Evolutionary conservation across 1,140 invertebrate species (phyloP).

Genomic region (Mya arenaria): DNA sequence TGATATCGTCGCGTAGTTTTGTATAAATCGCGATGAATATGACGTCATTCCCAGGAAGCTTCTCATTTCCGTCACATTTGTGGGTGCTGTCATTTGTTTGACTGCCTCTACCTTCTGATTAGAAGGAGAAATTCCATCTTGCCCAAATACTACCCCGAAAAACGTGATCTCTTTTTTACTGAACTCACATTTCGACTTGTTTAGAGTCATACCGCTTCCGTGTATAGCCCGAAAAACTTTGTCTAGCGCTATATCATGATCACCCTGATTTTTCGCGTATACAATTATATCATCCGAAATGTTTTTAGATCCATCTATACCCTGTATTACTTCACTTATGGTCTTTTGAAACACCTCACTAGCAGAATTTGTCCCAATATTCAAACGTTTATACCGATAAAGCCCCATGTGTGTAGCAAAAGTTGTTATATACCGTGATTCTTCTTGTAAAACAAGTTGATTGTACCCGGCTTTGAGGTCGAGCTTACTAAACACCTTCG

Average conservation of each 20-base stretch:
- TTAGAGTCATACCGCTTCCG: not conserved
- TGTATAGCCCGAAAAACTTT: not conserved
- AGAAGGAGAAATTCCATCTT: conserved; percentile 30
- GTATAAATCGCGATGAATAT: conserved; percentile 52
- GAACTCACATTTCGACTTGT: conserved; percentile 17
- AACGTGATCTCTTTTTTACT: conserved; percentile 1
- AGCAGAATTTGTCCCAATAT: too few relatives aligned
- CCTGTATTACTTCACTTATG: conserved; percentile 22
- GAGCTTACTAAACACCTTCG: conserved; percentile 69
- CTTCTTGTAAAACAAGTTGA: conserved; percentile 66
- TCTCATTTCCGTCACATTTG: conserved; percentile 35
- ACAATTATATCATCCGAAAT: conserved; percentile 62
- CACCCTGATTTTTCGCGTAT: not conserved
- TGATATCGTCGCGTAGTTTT: conserved; percentile 45
- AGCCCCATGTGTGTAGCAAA: conserved; percentile 51
- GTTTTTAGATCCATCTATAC: conserved; percentile 44
- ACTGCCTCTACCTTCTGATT: conserved; percentile 73
- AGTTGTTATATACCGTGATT: conserved; percentile 66
- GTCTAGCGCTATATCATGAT: not conserved
- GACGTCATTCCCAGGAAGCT: conserved; percentile 60
- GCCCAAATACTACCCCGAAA: conserved; percentile 4
- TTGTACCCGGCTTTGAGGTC: conserved; percentile 69
- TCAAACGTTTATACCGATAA: too few relatives aligned
- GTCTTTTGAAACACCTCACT: too few relatives aligned
- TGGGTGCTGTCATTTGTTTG: not conserved